phyloP scores from a whole-genome alignment of 2,797 vertebrate species.

The Tinamus major region DNA sequence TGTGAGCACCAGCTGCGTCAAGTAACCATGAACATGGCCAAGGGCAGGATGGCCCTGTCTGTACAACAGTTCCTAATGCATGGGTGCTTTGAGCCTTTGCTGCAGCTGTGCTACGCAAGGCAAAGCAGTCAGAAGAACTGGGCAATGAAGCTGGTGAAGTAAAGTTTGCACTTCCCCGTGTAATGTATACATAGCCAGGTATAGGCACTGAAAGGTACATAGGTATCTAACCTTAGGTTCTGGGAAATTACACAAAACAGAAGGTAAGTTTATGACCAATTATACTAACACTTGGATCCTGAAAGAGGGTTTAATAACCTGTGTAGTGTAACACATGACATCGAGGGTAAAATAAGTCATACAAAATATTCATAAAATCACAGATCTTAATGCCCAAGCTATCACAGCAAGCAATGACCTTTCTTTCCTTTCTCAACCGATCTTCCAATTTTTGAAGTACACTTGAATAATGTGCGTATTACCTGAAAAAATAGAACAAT shows the following conservation, averaged over 20 bases:
- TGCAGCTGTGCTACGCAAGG: neutral
- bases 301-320: neutral
- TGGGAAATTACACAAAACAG: neutral
- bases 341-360: neutral
- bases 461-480: neutral
- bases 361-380: neutral
- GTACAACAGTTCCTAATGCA: neutral
- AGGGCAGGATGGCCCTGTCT: neutral
- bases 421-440: neutral
- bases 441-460: neutral
- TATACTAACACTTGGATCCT: neutral
- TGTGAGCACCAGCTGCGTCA: neutral
- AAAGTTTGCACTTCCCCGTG: neutral
- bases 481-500: neutral
- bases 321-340: neutral
- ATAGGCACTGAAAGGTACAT: neutral
- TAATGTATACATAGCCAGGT: neutral
- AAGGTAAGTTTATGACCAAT: neutral
- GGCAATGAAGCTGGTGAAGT: rapidly evolving
- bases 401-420: neutral
- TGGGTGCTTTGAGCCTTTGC: neutral
- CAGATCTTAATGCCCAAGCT: neutral
- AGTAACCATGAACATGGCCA: rapidly evolving
- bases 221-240: neutral
- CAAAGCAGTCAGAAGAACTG: neutral